Evolutionary conservation across 2,888 invertebrate genomes (phyloP).

Genomic region (Eutolmus rufibarbis): DNA sequence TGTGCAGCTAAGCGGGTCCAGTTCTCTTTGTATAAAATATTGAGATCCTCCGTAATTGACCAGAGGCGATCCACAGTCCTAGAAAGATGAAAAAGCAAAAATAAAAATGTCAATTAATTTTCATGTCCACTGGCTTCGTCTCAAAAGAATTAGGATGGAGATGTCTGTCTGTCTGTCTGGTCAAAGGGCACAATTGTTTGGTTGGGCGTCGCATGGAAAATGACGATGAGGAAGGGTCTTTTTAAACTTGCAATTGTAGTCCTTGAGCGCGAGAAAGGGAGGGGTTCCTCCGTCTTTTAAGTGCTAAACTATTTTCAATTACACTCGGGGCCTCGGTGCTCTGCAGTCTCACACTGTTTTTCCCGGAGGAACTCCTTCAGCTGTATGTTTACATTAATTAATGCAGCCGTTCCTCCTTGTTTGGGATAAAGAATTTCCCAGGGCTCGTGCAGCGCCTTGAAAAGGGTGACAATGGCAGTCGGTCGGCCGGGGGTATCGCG

Average conservation of each 20-base stretch:
- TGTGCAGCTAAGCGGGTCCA: constrained; percentile 90
- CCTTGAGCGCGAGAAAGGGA: background rate
- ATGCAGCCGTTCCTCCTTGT: background rate
- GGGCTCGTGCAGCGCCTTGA: background rate
- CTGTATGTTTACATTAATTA: constrained; percentile 28
- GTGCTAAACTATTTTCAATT: constrained; percentile 38
- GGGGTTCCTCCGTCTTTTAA: background rate
- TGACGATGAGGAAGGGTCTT: background rate
- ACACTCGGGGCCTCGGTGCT: background rate
- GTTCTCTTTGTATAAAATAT: constrained; percentile 88
- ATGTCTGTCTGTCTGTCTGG: background rate
- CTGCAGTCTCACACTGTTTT: background rate
- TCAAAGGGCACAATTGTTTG: background rate
- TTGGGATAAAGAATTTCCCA: constrained; percentile 9
- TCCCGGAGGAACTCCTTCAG: background rate
- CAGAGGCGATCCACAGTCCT: constrained; percentile 81
- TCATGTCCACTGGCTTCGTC: background rate
- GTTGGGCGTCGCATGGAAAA: background rate
- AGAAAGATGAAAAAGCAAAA: constrained; percentile 39
- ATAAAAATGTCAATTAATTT: background rate
- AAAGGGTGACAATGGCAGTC: background rate
- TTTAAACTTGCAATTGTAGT: background rate
- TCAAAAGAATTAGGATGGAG: background rate
- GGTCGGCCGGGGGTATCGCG: background rate
- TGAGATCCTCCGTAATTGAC: constrained; percentile 86